These are phyloP conservation scores for Leptinotarsa tumamoca DNA, from an alignment of 2,888 invertebrate species.

Conservation along the genomic window DNA sequence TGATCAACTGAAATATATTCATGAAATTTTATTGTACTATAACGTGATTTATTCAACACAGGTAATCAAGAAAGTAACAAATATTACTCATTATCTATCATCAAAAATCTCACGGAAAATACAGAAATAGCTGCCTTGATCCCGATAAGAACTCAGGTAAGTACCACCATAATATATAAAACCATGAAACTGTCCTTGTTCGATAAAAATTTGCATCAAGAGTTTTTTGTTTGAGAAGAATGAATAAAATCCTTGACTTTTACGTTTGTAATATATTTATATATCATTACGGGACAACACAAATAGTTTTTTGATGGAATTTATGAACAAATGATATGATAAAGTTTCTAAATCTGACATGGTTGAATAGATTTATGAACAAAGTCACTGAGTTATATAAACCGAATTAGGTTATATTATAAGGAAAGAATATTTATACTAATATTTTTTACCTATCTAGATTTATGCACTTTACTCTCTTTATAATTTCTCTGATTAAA, in stretches of 20 bases:
- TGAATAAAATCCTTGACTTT: conserved; percentile 4
- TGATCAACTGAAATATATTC: too few species aligned
- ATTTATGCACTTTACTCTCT: too few species aligned
- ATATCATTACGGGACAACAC: background rate
- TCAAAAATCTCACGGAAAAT: background rate
- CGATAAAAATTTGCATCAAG: conserved; percentile 3
- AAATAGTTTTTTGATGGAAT: background rate
- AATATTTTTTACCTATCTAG: too few species aligned
- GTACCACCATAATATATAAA: conserved; percentile 12
- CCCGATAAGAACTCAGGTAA: background rate
- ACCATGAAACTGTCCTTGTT: conserved; percentile 17
- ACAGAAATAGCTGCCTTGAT: background rate
- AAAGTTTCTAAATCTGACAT: background rate
- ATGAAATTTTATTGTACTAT: too few species aligned
- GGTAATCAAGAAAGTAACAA: too few species aligned
- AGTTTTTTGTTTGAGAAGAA: background rate
- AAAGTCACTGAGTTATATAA: background rate
- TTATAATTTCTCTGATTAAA: too few species aligned
- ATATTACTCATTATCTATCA: background rate
- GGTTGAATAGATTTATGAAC: background rate
- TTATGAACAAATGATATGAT: background rate
- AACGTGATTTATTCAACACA: too few species aligned
- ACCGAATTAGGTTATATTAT: background rate
- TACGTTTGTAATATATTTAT: background rate
- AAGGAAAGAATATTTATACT: too few species aligned